These are phyloP conservation scores for Acleris cristana DNA, from an alignment of 2,888 invertebrate species.

Conservation along the genomic window DNA sequence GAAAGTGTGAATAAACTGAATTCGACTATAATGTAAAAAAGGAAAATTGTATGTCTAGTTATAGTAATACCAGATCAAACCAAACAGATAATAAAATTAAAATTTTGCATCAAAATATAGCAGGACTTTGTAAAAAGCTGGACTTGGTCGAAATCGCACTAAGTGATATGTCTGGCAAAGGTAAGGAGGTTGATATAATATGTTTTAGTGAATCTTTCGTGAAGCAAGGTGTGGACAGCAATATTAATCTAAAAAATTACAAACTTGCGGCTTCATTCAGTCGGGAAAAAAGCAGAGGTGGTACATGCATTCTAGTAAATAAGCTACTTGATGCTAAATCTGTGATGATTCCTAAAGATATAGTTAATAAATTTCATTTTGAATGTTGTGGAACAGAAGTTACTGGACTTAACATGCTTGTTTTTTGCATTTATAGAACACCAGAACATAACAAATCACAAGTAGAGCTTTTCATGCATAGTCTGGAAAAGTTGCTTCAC, in stretches of 20 bases:
- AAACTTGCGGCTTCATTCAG: background rate
- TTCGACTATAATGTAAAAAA: too few species aligned
- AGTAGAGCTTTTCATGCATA: too few species aligned
- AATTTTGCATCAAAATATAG: too few species aligned
- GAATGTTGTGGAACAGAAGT: too few species aligned
- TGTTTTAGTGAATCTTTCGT: background rate
- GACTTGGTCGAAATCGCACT: too few species aligned
- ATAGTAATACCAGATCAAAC: too few species aligned
- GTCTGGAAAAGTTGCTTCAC: too few species aligned
- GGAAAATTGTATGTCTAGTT: too few species aligned
- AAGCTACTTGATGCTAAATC: background rate
- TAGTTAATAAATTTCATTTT: background rate
- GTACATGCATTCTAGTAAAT: background rate
- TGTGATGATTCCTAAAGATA: background rate
- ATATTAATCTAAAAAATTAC: background rate
- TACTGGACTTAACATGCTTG: background rate
- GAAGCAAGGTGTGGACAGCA: too few species aligned
- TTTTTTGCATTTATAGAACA: background rate
- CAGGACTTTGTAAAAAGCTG: too few species aligned
- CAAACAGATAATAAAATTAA: too few species aligned
- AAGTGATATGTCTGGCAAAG: background rate
- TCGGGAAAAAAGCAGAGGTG: background rate
- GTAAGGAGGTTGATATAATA: background rate
- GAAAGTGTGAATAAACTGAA: too few species aligned
- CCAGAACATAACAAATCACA: background rate